phyloP scores from a whole-genome alignment of 2,888 invertebrate genomes.

The Euspilapteryx auroguttella region DNA sequence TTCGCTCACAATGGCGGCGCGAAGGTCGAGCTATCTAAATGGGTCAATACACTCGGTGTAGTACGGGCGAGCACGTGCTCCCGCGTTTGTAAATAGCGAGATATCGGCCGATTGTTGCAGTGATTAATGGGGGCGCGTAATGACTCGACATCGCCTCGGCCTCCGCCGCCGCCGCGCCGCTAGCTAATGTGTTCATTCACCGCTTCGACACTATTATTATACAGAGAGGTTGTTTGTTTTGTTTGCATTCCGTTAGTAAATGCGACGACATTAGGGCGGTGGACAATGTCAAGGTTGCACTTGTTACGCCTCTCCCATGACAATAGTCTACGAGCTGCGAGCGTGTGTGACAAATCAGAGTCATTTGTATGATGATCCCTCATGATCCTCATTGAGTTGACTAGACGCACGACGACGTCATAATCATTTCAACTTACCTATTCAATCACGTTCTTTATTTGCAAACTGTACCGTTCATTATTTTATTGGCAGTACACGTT shows the following conservation, averaged over 20 bases:
- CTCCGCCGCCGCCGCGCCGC: slow-evolving; percentile 33
- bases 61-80: slow-evolving; percentile 59
- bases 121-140: slow-evolving; percentile 60
- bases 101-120: slow-evolving; percentile 62
- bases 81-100: slow-evolving; percentile 61
- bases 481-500: no score
- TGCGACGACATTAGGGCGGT: slow-evolving; percentile 44
- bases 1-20: slow-evolving; percentile 62
- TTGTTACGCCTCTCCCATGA: no score
- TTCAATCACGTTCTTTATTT: no score
- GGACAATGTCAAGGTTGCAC: slow-evolving; percentile 57
- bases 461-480: no score
- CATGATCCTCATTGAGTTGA: no score
- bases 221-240: slow-evolving; percentile 47
- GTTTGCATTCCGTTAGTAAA: slow-evolving; percentile 44
- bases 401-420: no score
- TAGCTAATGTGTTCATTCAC: slow-evolving; percentile 55
- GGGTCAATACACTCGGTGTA: slow-evolving; percentile 61
- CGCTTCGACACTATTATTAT: slow-evolving; percentile 50
- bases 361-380: no score
- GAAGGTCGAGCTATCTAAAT: slow-evolving; percentile 63
- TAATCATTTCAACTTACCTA: no score
- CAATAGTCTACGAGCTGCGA: no score
- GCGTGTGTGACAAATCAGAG: no score
- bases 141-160: slow-evolving; percentile 40